phyloP scores from a whole-genome alignment of 1,140 invertebrate genomes.

The Papilio polytes region DNA sequence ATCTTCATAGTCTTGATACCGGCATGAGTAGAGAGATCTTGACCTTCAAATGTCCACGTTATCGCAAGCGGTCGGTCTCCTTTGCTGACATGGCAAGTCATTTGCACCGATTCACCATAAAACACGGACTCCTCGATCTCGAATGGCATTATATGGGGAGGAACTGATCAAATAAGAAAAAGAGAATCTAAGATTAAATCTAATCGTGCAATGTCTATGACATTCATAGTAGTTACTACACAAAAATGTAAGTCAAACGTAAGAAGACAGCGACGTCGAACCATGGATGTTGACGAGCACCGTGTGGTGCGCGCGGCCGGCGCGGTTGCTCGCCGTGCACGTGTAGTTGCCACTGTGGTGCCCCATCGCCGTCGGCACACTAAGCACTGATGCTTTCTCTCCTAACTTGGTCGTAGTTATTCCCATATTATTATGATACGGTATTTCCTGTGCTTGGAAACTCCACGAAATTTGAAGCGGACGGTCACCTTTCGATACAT shows the following conservation, averaged over 20 bases:
- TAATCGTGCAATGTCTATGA: conserved; percentile 81
- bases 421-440: conserved; percentile 86
- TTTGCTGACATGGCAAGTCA: conserved; percentile 90
- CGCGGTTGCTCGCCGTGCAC: conserved; percentile 90
- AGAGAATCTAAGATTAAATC: conserved; percentile 73
- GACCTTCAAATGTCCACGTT: conserved; percentile 89
- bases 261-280: conserved; percentile 70
- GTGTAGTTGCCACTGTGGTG: conserved; percentile 91
- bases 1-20: conserved; percentile 85
- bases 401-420: conserved; percentile 89
- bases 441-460: conserved; percentile 86
- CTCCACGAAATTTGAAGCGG: conserved; percentile 86
- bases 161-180: conserved; percentile 85
- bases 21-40: conserved; percentile 74
- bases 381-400: conserved; percentile 90
- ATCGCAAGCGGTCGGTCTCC: conserved; percentile 90
- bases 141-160: conserved; percentile 89
- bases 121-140: conserved; percentile 86
- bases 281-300: conserved; percentile 90
- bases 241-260: conserved; percentile 40
- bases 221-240: conserved; percentile 51
- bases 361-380: conserved; percentile 89
- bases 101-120: conserved; percentile 89
- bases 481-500: conserved; percentile 88
- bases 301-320: conserved; percentile 87